These are phyloP conservation scores for Anastrepha ludens DNA, from an alignment of 1,140 invertebrate genomes.

Conservation along the genomic window DNA sequence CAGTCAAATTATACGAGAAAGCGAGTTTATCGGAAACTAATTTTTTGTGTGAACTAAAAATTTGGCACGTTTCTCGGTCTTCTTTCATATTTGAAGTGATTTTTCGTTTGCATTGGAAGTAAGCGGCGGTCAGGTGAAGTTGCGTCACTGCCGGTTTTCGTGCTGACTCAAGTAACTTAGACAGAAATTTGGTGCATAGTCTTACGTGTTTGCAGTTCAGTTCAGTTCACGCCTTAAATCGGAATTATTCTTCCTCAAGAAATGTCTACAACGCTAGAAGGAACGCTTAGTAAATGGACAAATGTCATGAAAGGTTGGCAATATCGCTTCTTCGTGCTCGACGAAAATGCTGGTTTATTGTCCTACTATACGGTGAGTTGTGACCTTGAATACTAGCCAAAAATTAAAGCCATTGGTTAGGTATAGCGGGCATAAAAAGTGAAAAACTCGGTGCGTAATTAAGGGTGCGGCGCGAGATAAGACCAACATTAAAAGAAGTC, in stretches of 20 bases:
- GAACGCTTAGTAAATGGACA: conserved; percentile 99
- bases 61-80: not conserved
- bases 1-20: not conserved
- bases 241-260: not conserved
- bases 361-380: conserved; percentile 97
- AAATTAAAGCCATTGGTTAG: not conserved
- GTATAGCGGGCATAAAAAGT: not conserved
- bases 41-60: not conserved
- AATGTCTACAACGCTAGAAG: conserved; percentile 85
- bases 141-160: conserved; percentile 27
- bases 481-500: no score
- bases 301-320: conserved; percentile 99
- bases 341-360: conserved; percentile 94
- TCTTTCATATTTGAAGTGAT: not conserved
- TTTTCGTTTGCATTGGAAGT: conserved; percentile 10
- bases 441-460: not conserved
- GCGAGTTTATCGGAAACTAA: not conserved
- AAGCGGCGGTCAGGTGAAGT: not conserved
- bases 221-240: not conserved
- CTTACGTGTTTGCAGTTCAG: not conserved
- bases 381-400: conserved; percentile 52
- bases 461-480: conserved; percentile 12
- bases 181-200: not conserved
- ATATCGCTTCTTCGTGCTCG: conserved; percentile 98
- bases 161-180: conserved; percentile 8